Evolutionary conservation across 2,797 vertebrate genomes (phyloP).

Genomic region (Pampus argenteus): DNA sequence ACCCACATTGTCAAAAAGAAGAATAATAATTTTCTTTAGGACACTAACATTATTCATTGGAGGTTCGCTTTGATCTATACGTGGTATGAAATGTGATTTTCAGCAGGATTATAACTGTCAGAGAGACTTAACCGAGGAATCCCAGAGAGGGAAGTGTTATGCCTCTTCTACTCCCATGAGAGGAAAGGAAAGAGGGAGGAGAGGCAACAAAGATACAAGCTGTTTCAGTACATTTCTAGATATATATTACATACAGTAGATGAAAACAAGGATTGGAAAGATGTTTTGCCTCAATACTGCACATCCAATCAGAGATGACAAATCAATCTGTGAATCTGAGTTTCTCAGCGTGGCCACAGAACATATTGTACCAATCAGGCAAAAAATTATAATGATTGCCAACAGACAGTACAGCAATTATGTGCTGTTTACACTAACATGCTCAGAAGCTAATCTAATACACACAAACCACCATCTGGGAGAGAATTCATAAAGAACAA

Average conservation of each 20-base stretch:
- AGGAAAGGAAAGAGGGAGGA: background rate
- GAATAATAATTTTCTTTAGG: background rate
- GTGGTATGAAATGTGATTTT: background rate
- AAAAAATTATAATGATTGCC: conserved; percentile 26
- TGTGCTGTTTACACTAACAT: conserved; percentile 19
- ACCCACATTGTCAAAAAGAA: background rate
- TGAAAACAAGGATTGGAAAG: background rate
- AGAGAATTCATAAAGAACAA: conserved; percentile 13
- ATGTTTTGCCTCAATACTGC: conserved; percentile 7
- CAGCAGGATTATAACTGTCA: background rate
- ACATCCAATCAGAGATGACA: conserved; percentile 26
- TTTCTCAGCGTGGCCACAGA: conserved; percentile 11
- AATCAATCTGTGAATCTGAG: conserved; percentile 9
- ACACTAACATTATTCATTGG: background rate
- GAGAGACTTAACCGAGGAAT: conserved; percentile 27
- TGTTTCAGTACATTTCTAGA: conserved; percentile 24
- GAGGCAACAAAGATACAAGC: background rate
- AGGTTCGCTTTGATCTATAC: conserved; percentile 8
- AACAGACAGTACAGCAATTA: conserved; percentile 31
- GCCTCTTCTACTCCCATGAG: conserved; percentile 25
- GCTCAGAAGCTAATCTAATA: conserved; percentile 10
- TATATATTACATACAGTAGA: conserved; percentile 16
- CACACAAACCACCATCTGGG: conserved; percentile 25
- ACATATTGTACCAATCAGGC: conserved; percentile 37
- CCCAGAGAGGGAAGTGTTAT: background rate